Conservation (phyloP, 2,113 vertebrate species). For the Taxidea taxus region DNA sequence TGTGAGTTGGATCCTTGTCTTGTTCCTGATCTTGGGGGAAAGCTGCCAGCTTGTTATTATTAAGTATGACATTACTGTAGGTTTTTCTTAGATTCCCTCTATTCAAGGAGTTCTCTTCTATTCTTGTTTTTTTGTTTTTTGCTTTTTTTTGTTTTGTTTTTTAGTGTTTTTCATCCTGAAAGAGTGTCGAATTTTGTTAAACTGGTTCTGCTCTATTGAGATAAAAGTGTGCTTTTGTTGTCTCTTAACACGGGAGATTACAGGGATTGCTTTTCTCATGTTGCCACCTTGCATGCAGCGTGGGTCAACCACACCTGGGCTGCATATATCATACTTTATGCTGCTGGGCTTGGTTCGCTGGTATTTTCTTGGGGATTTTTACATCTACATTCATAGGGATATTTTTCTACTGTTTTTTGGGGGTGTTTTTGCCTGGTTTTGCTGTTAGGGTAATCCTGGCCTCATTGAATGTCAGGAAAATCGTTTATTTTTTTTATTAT, state of each 20-base stretch:
- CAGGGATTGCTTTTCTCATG: accelerated
- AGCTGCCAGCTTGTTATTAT: no score
- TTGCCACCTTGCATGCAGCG: background rate
- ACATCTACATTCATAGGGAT: background rate
- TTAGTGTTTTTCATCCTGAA: background rate
- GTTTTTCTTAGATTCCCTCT: background rate
- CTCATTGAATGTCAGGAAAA: background rate
- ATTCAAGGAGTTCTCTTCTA: background rate
- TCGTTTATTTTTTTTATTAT: background rate
- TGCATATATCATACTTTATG: background rate
- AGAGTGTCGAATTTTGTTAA: background rate
- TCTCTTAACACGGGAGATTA: accelerated
- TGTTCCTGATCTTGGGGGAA: background rate
- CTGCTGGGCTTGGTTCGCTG: background rate
- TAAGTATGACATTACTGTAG: background rate
- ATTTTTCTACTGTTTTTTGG: background rate
- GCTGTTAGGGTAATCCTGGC: background rate
- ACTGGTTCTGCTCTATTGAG: accelerated
- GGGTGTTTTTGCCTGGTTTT: background rate
- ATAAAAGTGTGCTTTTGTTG: background rate
- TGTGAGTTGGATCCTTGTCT: background rate
- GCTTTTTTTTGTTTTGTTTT: no score
- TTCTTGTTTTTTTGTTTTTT: background rate
- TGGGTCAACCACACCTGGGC: background rate
- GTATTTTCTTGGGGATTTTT: background rate